Evolutionary conservation across 2,113 vertebrate genomes (phyloP).

Genomic region (Gila orcuttii): DNA sequence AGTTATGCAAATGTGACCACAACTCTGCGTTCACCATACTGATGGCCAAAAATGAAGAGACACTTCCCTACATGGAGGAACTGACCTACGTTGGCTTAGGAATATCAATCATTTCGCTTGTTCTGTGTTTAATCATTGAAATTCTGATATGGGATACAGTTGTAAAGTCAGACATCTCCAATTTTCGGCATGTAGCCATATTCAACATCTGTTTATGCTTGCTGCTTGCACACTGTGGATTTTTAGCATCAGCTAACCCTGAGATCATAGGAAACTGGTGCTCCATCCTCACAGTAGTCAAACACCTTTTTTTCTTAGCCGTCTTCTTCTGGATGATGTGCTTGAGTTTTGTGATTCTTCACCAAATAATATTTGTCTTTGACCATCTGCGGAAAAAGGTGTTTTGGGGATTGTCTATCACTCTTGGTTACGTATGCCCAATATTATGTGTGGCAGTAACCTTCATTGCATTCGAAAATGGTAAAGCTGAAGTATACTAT

Average conservation of each 20-base stretch:
- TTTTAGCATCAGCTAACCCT: conserved; percentile 69
- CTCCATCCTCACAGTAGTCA: conserved; percentile 74
- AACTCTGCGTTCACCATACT: conserved; percentile 86
- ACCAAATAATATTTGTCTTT: conserved; percentile 85
- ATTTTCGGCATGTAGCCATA: conserved; percentile 85
- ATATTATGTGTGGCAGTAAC: conserved; percentile 80
- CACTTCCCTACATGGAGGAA: conserved; percentile 48
- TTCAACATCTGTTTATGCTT: conserved; percentile 85
- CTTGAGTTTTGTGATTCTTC: conserved; percentile 86
- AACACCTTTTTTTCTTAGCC: conserved; percentile 87
- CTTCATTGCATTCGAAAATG: conserved; percentile 65
- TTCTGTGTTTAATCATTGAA: conserved; percentile 80
- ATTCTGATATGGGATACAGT: conserved; percentile 83
- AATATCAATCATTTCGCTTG: conserved; percentile 81
- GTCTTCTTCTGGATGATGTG: conserved; percentile 96
- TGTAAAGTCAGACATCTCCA: conserved; percentile 83
- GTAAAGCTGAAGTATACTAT: conserved; percentile 67
- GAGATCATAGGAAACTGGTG: conserved; percentile 62
- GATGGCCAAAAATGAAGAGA: conserved; percentile 71
- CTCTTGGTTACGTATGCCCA: conserved; percentile 85
- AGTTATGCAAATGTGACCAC: conserved; percentile 78
- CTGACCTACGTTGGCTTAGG: conserved; percentile 79
- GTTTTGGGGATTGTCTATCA: conserved; percentile 77
- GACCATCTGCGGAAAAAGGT: conserved; percentile 80
- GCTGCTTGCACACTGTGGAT: conserved; percentile 80